Evolutionary conservation across 2,113 vertebrate genomes (phyloP).

Genomic region (Platichthys flesus): DNA sequence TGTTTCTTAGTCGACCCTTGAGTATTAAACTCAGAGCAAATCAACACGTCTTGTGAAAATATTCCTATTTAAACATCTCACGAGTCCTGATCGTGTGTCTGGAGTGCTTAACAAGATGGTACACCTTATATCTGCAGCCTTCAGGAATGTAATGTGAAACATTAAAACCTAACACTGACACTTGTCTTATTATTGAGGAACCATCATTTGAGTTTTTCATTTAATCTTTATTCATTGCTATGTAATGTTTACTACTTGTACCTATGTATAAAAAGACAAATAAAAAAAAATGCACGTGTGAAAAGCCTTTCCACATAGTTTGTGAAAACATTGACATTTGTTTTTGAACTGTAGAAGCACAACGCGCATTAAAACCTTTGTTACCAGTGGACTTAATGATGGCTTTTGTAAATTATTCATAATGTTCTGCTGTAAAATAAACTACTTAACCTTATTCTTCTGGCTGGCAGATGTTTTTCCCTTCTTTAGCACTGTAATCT

Average conservation of each 20-base stretch:
- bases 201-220: slow-evolving; percentile 57
- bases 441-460: slow-evolving; percentile 34
- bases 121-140: slow-evolving; percentile 30
- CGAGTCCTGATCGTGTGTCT: background rate
- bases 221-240: slow-evolving; percentile 74
- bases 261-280: slow-evolving; percentile 61
- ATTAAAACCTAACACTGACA: slow-evolving; percentile 51
- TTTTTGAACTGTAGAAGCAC: slow-evolving; percentile 69
- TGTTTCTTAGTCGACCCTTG: slow-evolving; percentile 32
- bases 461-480: background rate
- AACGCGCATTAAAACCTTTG: slow-evolving; percentile 64
- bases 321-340: slow-evolving; percentile 51
- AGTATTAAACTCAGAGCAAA: slow-evolving; percentile 32
- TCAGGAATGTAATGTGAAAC: slow-evolving; percentile 61
- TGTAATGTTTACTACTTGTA: slow-evolving; percentile 79
- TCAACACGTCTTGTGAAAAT: background rate
- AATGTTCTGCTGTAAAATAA: slow-evolving; percentile 80
- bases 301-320: slow-evolving; percentile 50
- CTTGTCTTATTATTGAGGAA: slow-evolving; percentile 53
- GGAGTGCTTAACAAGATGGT: slow-evolving; percentile 11
- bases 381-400: slow-evolving; percentile 70
- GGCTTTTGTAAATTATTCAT: slow-evolving; percentile 78
- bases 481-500: background rate
- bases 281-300: slow-evolving; percentile 60
- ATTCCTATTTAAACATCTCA: slow-evolving; percentile 23